Percentiles rank a stretch among this genome's conserved stretches.
Evolutionary conservation across 2,113 vertebrate species (phyloP).

Genomic region (Bos javanicus): DNA sequence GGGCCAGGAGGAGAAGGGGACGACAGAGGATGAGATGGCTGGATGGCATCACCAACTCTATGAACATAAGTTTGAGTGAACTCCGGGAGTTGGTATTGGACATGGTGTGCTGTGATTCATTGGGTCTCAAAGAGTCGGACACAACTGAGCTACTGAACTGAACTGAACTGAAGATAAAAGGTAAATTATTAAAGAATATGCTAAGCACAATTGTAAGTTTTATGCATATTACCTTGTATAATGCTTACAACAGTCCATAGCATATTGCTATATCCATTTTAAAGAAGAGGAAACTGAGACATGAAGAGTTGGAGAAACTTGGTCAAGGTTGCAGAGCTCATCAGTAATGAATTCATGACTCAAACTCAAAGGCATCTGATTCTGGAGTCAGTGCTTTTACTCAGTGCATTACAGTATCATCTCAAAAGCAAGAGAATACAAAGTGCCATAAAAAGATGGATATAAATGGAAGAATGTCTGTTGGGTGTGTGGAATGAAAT

Average conservation of each 20-base stretch:
- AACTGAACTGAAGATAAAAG: not conserved
- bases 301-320: not conserved
- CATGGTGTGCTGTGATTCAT: no score
- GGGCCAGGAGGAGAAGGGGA: no score
- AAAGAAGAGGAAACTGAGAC: not conserved
- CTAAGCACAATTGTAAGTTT: not conserved
- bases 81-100: no score
- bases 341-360: not conserved
- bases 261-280: not conserved
- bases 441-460: not conserved
- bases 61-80: no score
- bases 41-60: no score
- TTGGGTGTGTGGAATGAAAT: not conserved
- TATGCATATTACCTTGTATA: not conserved
- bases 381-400: not conserved
- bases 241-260: no score
- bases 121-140: fast-evolving
- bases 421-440: not conserved
- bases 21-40: fast-evolving
- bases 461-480: not conserved
- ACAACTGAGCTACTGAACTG: fast-evolving
- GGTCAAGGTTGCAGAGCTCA: not conserved
- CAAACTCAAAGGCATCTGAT: not conserved
- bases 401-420: not conserved
- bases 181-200: not conserved